Evolutionary conservation across 2,113 vertebrate species (phyloP), one percentile per base, ranked within the genome.

Genomic region (Percina caprodes): DNA sequence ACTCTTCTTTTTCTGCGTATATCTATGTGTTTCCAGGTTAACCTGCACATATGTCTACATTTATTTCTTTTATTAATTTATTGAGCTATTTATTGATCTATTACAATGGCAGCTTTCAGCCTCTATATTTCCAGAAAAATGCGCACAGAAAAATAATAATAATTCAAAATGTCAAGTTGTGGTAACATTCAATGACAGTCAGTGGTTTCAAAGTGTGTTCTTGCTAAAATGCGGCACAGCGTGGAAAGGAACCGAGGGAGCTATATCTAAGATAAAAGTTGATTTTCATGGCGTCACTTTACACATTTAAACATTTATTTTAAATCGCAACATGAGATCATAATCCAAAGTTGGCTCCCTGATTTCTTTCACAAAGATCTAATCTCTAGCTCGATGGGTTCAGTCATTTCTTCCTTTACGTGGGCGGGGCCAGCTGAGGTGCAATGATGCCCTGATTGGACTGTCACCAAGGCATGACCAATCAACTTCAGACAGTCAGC

Each of bases 401-500:
- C 46, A 55, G 45, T 68, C n/a, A 35, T 42, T 51, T 49, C 59
- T 65, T 52, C 59, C 45, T 61, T 30, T 4, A 9, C 11, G 2
- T 55, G 21, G 39, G 69, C n/a, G 69, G 33, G 46, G 55, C 61
- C 46, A 9, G 45, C 56, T 18, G 19, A 58, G 76, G 56, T 74
- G 69, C 63, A 69, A 69, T 1, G 24, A 30, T n/a, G 69, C 35
- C 49, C 52, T 65, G 77, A 70, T 76, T 71, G 77, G 83, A 58
- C 11, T 1, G 60, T 65, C 84, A 42, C 46, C 45, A 60, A 42
- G 66, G 61, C 60, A 11, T 86, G 79, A 74, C 85, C 76, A 85
- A 81, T 87, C 84, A 78, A 3, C 48, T 52, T 77, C 42, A 76
- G 77, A 76, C 83, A 68, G 45, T 71, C 56, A 58, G 68, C n/a